These are phyloP conservation scores for Equus przewalskii DNA, from an alignment of 2,113 vertebrate genomes.

Conservation along the genomic window DNA sequence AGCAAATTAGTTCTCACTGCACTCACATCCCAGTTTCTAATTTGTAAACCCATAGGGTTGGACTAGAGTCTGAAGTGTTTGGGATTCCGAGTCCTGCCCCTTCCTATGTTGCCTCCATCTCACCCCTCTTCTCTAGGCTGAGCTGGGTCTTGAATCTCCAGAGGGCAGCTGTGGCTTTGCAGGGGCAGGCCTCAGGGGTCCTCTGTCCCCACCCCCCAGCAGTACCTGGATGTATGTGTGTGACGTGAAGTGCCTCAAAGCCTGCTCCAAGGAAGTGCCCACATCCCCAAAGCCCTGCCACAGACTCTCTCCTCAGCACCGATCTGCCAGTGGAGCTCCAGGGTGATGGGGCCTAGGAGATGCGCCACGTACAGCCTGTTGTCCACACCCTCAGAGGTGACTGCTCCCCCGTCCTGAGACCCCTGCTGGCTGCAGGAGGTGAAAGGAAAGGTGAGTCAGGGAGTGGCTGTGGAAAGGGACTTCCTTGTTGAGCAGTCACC, in stretches of 20 bases:
- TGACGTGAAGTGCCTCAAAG: not conserved
- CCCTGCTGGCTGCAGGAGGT: slow-evolving; percentile 38
- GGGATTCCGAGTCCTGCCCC: not conserved
- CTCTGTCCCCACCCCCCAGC: not conserved
- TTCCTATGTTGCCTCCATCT: not conserved
- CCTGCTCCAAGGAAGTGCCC: not conserved
- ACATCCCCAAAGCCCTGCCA: accelerated
- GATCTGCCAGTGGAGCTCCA: slow-evolving; percentile 90
- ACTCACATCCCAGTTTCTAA: not conserved
- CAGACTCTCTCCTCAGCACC: slow-evolving; percentile 88
- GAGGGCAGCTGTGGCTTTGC: not conserved
- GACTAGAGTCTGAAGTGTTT: not conserved
- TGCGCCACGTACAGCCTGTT: slow-evolving; percentile 81
- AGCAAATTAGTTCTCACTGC: not conserved
- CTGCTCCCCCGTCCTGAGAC: slow-evolving; percentile 78
- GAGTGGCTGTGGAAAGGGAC: not conserved
- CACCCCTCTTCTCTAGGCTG: not conserved
- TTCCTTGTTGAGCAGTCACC: not conserved
- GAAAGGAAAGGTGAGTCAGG: not conserved
- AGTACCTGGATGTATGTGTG: not conserved
- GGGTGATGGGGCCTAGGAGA: slow-evolving; percentile 88
- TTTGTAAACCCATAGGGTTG: not conserved
- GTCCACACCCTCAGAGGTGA: slow-evolving; percentile 88
- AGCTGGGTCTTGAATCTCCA: not conserved
- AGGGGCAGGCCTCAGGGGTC: too few relatives aligned